Percentiles rank a stretch among this genome's conserved stretches.
Evolutionary conservation across 2,888 invertebrate species (phyloP).

Genomic region (Drosophila hamatofila): DNA sequence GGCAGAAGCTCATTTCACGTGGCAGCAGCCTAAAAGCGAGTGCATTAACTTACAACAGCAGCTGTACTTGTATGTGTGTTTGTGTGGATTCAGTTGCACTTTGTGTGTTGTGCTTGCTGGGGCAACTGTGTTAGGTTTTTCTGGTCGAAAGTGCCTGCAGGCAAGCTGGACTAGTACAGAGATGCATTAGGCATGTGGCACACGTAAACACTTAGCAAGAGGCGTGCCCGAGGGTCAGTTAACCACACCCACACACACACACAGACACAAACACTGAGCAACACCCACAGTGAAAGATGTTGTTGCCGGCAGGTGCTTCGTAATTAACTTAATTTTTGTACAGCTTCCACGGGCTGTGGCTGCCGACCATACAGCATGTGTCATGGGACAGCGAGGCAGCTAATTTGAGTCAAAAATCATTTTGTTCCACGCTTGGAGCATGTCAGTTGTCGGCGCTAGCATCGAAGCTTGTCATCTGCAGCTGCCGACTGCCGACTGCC

Average conservation of each 20-base stretch:
- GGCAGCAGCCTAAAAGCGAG: constrained; percentile 23
- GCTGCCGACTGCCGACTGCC: constrained; percentile 13
- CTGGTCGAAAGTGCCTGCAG: constrained; percentile 39
- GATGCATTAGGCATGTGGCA: constrained; percentile 65
- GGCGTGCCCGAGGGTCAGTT: constrained; percentile 34
- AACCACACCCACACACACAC: constrained; percentile 3
- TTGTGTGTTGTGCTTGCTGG: constrained; percentile 13
- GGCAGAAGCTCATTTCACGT: constrained; percentile 11
- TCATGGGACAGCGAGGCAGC: constrained; percentile 36
- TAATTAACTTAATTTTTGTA: constrained; percentile 68
- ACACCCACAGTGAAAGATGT: constrained; percentile 2
- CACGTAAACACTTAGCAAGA: constrained; percentile 78
- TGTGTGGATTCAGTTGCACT: constrained; percentile 35
- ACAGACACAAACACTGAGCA: neutral
- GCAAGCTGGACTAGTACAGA: constrained; percentile 13
- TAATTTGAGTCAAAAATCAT: constrained; percentile 69
- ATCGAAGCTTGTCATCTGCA: constrained; percentile 18
- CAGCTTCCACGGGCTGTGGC: constrained; percentile 39
- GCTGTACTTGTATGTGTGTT: neutral
- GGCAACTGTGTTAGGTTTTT: constrained; percentile 30
- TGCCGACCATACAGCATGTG: too few species aligned
- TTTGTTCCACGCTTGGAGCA: constrained; percentile 27
- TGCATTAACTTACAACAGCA: constrained; percentile 21
- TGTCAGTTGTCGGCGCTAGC: constrained; percentile 36
- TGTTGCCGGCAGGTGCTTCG: constrained; percentile 39